phyloP scores from a whole-genome alignment of 2,797 vertebrate genomes.

The Myotis daubentonii region DNA sequence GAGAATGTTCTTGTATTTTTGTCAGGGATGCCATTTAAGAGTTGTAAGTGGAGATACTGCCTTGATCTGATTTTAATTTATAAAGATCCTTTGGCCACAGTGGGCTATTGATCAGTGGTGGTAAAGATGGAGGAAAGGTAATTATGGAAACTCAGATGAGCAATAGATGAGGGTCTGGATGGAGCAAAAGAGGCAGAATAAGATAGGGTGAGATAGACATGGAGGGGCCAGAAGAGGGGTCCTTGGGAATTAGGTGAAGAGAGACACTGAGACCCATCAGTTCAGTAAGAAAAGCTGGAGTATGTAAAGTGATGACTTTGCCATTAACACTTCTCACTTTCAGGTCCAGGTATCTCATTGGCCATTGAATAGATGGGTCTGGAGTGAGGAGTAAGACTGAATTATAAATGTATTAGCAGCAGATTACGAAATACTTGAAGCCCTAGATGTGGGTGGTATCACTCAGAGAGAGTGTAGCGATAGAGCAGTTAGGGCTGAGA shows the following conservation, averaged over 20 bases:
- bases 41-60: neutral
- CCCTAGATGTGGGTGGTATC: neutral
- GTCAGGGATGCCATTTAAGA: neutral
- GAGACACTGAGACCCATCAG: neutral
- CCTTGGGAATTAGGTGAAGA: neutral
- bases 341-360: neutral
- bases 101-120: neutral
- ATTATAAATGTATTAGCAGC: neutral
- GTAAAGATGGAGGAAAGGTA: neutral
- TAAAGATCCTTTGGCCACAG: neutral
- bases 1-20: neutral
- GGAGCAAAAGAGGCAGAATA: neutral
- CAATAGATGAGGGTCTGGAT: neutral
- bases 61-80: constrained; percentile 24
- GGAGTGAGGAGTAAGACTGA: neutral
- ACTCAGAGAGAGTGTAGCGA: neutral
- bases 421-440: constrained; percentile 7
- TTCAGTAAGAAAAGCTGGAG: neutral
- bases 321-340: neutral
- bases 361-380: neutral
- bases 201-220: neutral
- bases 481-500: neutral
- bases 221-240: neutral
- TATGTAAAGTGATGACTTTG: neutral
- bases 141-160: neutral